Base-by-base conservation (phyloP, 2,113 vertebrate genomes). In the Thunnus maccoyii region DNA sequence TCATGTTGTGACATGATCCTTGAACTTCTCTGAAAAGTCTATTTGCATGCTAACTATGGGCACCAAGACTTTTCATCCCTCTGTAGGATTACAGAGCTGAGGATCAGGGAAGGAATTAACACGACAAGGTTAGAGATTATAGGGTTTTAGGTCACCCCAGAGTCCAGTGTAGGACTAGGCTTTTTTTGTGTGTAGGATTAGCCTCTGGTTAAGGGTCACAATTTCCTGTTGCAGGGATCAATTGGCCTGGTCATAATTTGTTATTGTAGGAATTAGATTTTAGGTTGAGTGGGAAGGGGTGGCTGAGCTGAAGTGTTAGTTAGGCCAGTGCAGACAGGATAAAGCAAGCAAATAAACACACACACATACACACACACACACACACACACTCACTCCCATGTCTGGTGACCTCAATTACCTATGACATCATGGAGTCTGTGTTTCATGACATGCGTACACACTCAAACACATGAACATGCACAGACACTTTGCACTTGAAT, bases 371-470 rank as follows among this genome's bases (percentile, higher is more conserved):
- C 27, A 30, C 27, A 27, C 27, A 30, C 27, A 30, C 27, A 30
- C 27, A 30, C 27, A 30, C 27, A 54, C 44, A 25, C 69, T 64
- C 9, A 25, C 69, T 68, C 9, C 30, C 32, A 76, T 60, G 72
- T 86, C 66, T 64, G 69, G 20, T 70, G 79, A 87, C 82, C 82
- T 82, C 51, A 80, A 75, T 85, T 80, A 82, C 65, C 50, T 17
- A 71, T 91, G 90, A 92, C 78, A 85, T 92, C 89, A 92, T 78
- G 72, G 75, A 84, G 83, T 54, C 46, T 84, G 68, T 71, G 87
- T 82, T 90, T 90, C 75, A 47, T 61, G 71, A 55, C 62, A 83
- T 52, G 30, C 5, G 8, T 52, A 61, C 70, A 58, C 22, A 54
- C 63, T 58, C 32, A 56, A 20, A 62, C 54, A 36, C 57, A 27